Base-by-base conservation (phyloP, 2,797 vertebrate genomes). In the Synanceia verrucosa region DNA sequence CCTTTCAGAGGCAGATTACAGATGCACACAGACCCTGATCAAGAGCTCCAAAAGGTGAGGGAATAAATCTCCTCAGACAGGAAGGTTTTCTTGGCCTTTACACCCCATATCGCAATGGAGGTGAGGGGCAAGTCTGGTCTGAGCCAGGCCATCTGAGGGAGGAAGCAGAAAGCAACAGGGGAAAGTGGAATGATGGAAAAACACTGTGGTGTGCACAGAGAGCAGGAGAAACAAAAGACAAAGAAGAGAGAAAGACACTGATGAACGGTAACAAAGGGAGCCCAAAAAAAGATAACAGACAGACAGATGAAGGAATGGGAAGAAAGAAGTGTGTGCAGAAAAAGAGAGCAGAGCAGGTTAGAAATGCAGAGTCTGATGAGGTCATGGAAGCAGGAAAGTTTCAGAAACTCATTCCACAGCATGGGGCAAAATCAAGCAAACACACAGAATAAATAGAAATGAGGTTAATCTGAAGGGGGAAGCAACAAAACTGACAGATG, bases 61-160 rank as follows among this genome's bases (percentile, higher is more conserved):
- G 80, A 81, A 89, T 89, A 89, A 91, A 88, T 92, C 87, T 90
- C 76, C 66, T 53, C 21, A 68, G 89, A 88, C 89, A 81, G 84
- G 64, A 75, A 84, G 84, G 68, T 76, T 88, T 76, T 75, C 65
- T 87, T 82, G 85, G 80, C 86, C 81, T 88, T 86, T 81, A 65
- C 51, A 78, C 82, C 79, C 53, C 34, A 60, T 52, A 77, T 62
- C 21, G 47, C 70, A 82, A 48, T 46, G 50, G 65, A 80, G 83
- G 81, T 72, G 62, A 84, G 70, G 46, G 63, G 70, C 55, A 75
- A 78, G 86, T 65, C 70, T 70, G 58, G 68, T 75, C 41, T 60
- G 62, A 82, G 70, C 39, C 51, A 61, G 48, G 59, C 44, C 73
- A 73, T 68, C 73, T 19, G 36, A 63, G 72, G 51, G 57, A 74